Conservation (phyloP, 2,797 vertebrate genomes). For the Clarias fuscus region DNA sequence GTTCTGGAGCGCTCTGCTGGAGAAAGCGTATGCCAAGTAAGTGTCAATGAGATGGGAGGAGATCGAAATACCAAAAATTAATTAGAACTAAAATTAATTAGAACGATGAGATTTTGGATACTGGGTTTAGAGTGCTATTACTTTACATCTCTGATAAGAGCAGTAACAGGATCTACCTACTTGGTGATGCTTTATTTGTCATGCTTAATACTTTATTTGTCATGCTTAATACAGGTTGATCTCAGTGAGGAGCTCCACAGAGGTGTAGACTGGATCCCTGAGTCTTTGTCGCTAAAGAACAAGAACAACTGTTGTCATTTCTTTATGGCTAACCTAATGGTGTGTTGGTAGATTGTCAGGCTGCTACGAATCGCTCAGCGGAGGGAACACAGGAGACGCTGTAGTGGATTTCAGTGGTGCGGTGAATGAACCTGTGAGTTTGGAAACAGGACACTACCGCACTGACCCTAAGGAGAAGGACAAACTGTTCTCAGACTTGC, state of each 20-base stretch:
- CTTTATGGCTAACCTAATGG: background rate
- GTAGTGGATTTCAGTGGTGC: slow-evolving; percentile 94
- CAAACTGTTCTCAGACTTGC: slow-evolving; percentile 83
- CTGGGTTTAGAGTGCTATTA: background rate
- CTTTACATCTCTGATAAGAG: background rate
- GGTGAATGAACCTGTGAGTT: slow-evolving; percentile 81
- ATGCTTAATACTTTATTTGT: too few species aligned
- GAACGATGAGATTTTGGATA: background rate
- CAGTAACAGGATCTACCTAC: background rate
- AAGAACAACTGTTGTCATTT: background rate
- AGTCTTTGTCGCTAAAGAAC: background rate
- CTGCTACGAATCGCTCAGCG: slow-evolving; percentile 90
- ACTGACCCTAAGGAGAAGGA: slow-evolving; percentile 71
- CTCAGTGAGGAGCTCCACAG: slow-evolving; percentile 1
- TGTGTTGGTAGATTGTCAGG: slow-evolving; percentile 78
- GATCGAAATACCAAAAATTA: too few species aligned
- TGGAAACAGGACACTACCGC: slow-evolving; percentile 66
- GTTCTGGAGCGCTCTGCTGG: slow-evolving; percentile 92
- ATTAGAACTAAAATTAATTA: background rate
- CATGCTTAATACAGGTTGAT: background rate
- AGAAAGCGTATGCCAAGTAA: slow-evolving; percentile 97
- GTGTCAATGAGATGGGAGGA: slow-evolving; percentile 41
- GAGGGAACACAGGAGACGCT: slow-evolving; percentile 89
- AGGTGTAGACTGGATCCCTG: background rate
- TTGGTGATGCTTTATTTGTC: too few species aligned